phyloP scores from a whole-genome alignment of 2,888 invertebrate species.

The Formica aserva region DNA sequence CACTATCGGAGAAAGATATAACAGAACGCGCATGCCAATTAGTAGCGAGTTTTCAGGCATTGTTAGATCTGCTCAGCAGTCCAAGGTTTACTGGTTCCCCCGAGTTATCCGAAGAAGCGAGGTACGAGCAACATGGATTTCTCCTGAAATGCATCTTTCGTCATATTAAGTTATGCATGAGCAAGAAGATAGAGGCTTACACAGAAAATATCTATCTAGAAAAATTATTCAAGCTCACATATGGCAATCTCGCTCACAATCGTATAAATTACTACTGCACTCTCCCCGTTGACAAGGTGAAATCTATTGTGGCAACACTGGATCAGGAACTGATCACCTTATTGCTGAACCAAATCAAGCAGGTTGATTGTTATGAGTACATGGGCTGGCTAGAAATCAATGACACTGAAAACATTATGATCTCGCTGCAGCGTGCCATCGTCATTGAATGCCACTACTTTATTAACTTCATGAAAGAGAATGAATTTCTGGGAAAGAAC shows the following conservation, averaged over 20 bases:
- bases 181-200: conserved; percentile 60
- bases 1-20: background rate
- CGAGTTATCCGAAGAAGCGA: conserved; percentile 42
- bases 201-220: conserved; percentile 53
- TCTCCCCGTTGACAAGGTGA: background rate
- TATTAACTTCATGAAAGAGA: conserved; percentile 69
- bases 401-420: conserved; percentile 72
- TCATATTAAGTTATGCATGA: conserved; percentile 70
- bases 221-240: conserved; percentile 78
- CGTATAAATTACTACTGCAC: background rate
- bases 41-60: conserved; percentile 73
- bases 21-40: conserved; percentile 67
- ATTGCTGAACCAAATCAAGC: conserved; percentile 77
- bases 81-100: conserved; percentile 68
- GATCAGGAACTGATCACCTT: conserved; percentile 72
- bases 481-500: conserved; percentile 67
- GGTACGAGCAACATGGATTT: conserved; percentile 73
- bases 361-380: conserved; percentile 79
- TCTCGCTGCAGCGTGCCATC: conserved; percentile 80
- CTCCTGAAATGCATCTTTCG: conserved; percentile 76
- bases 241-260: conserved; percentile 65
- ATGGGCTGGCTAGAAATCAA: conserved; percentile 80
- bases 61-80: conserved; percentile 68
- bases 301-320: conserved; percentile 49
- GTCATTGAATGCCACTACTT: conserved; percentile 79